phyloP scores from a whole-genome alignment of 2,797 vertebrate genomes.

The Alectoris magna region DNA sequence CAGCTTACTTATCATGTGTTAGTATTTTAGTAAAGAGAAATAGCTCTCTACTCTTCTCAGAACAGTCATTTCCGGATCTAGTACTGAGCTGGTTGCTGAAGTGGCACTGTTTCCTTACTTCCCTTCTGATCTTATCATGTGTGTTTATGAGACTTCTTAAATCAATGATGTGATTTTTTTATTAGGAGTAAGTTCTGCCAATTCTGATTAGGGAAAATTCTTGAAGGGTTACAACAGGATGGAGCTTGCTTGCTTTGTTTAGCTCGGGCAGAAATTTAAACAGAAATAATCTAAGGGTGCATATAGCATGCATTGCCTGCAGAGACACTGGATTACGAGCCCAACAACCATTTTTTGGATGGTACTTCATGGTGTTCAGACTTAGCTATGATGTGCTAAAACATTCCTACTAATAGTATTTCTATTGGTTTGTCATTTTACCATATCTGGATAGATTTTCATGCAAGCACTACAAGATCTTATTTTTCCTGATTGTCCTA shows the following conservation, averaged over 20 bases:
- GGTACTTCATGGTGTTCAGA: neutral
- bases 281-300: neutral
- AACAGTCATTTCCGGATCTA: neutral
- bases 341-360: neutral
- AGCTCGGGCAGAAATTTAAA: neutral
- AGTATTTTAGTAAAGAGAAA: neutral
- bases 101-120: neutral
- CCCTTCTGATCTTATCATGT: neutral
- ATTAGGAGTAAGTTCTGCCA: neutral
- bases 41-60: neutral
- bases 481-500: neutral
- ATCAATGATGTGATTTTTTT: neutral
- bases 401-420: neutral
- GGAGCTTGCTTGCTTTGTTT: neutral
- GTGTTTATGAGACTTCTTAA: neutral
- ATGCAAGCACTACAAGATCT: neutral
- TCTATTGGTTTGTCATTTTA: neutral
- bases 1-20: neutral
- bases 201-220: neutral
- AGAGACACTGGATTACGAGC: neutral
- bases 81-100: neutral
- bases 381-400: neutral
- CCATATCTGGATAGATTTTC: neutral
- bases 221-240: accelerated
- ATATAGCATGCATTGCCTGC: neutral